These are phyloP conservation scores for Cheilosia scutellata DNA, from an alignment of 2,888 invertebrate species.

Conservation along the genomic window DNA sequence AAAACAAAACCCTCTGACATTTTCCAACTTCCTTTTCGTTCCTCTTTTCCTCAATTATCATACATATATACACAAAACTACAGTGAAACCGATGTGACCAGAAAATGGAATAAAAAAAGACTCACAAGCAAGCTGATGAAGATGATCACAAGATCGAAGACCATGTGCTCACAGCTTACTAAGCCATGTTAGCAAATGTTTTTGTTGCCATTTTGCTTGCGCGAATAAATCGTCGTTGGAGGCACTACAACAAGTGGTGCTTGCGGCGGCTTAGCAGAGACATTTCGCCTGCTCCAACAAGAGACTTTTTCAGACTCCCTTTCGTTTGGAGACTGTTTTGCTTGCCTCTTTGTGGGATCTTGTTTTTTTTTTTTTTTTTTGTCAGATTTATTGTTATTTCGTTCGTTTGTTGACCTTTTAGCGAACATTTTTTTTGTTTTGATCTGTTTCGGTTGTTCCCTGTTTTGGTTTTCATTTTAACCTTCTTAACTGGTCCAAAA, in stretches of 20 bases:
- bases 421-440: conserved; percentile 39
- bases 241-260: conserved; percentile 36
- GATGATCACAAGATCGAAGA: conserved; percentile 28
- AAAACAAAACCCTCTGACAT: too few relatives aligned
- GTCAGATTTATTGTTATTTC: conserved; percentile 47
- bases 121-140: not conserved
- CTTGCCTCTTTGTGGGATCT: too few relatives aligned
- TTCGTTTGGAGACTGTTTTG: not conserved
- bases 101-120: not conserved
- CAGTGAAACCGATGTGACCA: not conserved
- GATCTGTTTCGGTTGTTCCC: conserved; percentile 36
- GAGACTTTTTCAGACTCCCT: too few relatives aligned
- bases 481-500: conserved; percentile 59
- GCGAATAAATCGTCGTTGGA: conserved; percentile 21
- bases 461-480: conserved; percentile 21
- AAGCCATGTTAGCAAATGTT: conserved; percentile 52
- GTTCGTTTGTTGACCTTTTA: conserved; percentile 72
- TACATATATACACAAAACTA: not conserved
- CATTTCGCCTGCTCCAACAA: conserved; percentile 3
- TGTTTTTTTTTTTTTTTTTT: conserved; percentile 53
- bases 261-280: conserved; percentile 15
- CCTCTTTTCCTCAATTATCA: conserved; percentile 10
- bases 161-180: conserved; percentile 41
- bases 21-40: conserved; percentile 13
- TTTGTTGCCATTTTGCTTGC: conserved; percentile 41